Percentiles rank a stretch among this genome's conserved stretches.
Conservation (phyloP, 2,113 vertebrate species). For the Phodopus roborovskii region DNA sequence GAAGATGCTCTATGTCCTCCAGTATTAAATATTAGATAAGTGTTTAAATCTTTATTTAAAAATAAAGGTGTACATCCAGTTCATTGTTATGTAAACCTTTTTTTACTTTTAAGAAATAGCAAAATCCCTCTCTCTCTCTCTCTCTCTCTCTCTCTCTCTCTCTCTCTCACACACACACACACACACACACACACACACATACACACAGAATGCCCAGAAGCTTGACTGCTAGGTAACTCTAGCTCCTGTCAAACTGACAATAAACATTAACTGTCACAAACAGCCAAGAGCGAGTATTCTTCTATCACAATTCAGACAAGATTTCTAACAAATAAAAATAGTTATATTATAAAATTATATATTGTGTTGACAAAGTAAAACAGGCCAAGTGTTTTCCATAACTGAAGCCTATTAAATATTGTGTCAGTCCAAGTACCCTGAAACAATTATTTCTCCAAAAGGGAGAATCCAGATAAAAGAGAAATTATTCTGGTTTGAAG, state of each 20-base stretch:
- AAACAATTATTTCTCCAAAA: not conserved
- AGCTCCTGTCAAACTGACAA: not conserved
- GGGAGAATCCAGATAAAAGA: not conserved
- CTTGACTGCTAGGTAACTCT: not conserved
- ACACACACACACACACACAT: too few relatives aligned
- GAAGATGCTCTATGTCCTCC: not conserved
- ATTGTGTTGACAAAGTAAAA: slow-evolving; percentile 23
- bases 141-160: too few relatives aligned
- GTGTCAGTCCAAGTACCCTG: not conserved
- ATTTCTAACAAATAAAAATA: slow-evolving; percentile 26
- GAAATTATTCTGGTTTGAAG: slow-evolving; percentile 22
- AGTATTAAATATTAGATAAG: not conserved
- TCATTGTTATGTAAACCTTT: not conserved
- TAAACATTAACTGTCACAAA: not conserved
- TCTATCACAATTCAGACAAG: not conserved
- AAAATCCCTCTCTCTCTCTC: not conserved
- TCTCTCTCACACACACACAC: too few relatives aligned
- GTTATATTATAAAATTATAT: slow-evolving; percentile 13
- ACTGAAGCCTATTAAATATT: not conserved
- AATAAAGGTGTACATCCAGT: not conserved
- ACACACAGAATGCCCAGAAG: not conserved
- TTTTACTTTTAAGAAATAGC: not conserved
- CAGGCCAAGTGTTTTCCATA: not conserved
- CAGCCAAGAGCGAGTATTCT: not conserved
- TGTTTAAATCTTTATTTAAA: not conserved